Conservation (phyloP, 2,888 invertebrate species). For the Caenorhabditis sinica region DNA sequence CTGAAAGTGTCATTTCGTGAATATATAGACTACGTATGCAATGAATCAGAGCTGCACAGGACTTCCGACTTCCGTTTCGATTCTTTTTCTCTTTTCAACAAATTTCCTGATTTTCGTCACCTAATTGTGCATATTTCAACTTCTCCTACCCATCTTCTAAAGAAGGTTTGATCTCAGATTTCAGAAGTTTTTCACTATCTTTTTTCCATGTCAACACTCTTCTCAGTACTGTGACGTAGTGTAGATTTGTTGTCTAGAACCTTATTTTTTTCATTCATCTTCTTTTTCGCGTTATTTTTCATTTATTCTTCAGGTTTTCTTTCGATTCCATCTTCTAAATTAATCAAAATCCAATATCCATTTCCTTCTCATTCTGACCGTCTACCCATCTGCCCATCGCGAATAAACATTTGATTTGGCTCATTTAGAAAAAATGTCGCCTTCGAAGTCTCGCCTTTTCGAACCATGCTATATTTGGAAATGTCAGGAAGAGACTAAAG, state of each 20-base stretch:
- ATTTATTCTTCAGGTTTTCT: slow-evolving; percentile 2
- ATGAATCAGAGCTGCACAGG: slow-evolving; percentile 3
- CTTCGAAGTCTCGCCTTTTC: slow-evolving; percentile 20
- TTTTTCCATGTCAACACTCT: neutral
- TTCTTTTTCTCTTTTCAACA: neutral
- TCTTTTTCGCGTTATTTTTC: slow-evolving; percentile 7
- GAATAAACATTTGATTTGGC: slow-evolving; percentile 14
- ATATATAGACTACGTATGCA: neutral
- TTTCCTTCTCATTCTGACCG: neutral
- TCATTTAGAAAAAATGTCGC: slow-evolving; percentile 2
- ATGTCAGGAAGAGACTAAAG: neutral
- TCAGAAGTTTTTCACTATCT: neutral
- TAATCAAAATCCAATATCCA: slow-evolving; percentile 38
- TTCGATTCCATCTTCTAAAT: slow-evolving; percentile 1
- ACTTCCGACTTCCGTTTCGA: neutral
- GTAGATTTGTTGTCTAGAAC: slow-evolving; percentile 17
- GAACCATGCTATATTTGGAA: slow-evolving; percentile 45
- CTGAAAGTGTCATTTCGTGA: neutral
- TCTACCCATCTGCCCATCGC: neutral
- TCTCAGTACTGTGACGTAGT: too few relatives aligned
- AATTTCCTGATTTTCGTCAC: neutral
- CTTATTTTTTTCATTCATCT: neutral
- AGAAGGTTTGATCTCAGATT: neutral
- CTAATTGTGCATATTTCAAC: neutral
- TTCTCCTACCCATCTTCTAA: neutral